Evolutionary conservation across 1,140 invertebrate species (phyloP), one percentile per base, ranked within the genome.

Genomic region (Drosophila guanche): DNA sequence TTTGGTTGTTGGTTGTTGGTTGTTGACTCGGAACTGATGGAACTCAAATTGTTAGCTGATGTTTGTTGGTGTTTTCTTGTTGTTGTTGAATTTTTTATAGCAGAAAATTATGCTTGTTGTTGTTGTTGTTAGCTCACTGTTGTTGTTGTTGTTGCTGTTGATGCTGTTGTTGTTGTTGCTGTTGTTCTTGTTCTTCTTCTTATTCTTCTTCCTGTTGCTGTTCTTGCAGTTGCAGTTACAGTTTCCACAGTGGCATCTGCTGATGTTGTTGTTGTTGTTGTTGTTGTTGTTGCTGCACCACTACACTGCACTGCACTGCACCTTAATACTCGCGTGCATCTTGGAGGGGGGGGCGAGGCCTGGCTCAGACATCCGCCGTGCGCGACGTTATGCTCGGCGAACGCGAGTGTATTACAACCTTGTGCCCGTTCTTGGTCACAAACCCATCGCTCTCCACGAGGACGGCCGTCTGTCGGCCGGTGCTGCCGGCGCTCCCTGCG

Each of bases 341-440:
- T 88, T 91, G 89, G 83, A 92, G 92, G 92, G 93, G 93, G 92
- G 93, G 93, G 92, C 92, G 92, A 92, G 93, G 92, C 93, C 92
- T 91, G 91, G 93, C 93, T 96, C 95, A 97, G 93, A 96, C 95
- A 92, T 97, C 95, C 81, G 95, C 95, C 69, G 95, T 95, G 77
- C 94, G 93, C 80, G 95, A 96, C 75, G 95, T 95, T 78, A 95
- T 94, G 90, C 95, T 96, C 68, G 95, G 95, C 90, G 96, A 97
- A 83, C 95, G 94, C 90, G 95, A 96, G 92, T 96, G 96, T 90
- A 97, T 96, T 90, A 97, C 96, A 86, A 97, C 96, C 91, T 96
- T 95, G 92, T 97, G 96, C 56, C 96, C 96, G 91, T 96, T 96
- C 92, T 96, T 96, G 68, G 95, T 96, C 59, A 95, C 94, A 91